phyloP scores from a whole-genome alignment of 1,140 invertebrate species.

The Andricus grossulariae region DNA sequence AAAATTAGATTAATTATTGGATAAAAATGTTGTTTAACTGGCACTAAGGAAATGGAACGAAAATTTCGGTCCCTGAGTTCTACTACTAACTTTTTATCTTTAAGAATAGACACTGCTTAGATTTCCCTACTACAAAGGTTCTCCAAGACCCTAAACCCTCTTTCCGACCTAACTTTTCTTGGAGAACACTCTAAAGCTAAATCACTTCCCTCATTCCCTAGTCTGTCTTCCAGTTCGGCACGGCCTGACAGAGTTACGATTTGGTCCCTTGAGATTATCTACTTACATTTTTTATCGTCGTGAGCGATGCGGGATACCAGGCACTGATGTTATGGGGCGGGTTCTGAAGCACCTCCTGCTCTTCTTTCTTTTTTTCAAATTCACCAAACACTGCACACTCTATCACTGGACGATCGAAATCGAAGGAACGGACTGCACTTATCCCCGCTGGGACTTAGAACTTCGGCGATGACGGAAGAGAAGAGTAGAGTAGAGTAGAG shows the following conservation, averaged over 20 bases:
- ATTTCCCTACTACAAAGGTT: too few relatives aligned
- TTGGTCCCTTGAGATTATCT: neutral
- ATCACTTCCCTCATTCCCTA: too few relatives aligned
- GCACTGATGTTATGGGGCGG: slow-evolving; percentile 64
- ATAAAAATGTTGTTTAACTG: too few relatives aligned
- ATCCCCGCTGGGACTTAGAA: neutral
- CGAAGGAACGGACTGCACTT: slow-evolving; percentile 1
- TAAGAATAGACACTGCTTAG: too few relatives aligned
- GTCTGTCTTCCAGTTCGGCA: too few relatives aligned
- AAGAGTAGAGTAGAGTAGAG: slow-evolving; percentile 11
- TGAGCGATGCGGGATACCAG: slow-evolving; percentile 55
- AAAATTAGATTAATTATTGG: too few relatives aligned
- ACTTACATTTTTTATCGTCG: slow-evolving; percentile 1
- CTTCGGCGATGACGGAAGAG: neutral
- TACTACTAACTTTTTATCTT: too few relatives aligned
- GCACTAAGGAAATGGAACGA: too few relatives aligned
- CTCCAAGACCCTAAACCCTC: too few relatives aligned
- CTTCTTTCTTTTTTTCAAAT: slow-evolving; percentile 5
- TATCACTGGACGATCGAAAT: neutral
- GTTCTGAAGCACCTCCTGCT: slow-evolving; percentile 46
- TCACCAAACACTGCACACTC: slow-evolving; percentile 14
- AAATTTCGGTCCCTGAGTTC: too few relatives aligned
- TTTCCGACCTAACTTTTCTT: too few relatives aligned
- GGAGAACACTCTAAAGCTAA: too few relatives aligned
- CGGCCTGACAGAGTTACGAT: neutral